Conservation (phyloP, 2,888 invertebrate species). For the Dryadula phaetusa region DNA sequence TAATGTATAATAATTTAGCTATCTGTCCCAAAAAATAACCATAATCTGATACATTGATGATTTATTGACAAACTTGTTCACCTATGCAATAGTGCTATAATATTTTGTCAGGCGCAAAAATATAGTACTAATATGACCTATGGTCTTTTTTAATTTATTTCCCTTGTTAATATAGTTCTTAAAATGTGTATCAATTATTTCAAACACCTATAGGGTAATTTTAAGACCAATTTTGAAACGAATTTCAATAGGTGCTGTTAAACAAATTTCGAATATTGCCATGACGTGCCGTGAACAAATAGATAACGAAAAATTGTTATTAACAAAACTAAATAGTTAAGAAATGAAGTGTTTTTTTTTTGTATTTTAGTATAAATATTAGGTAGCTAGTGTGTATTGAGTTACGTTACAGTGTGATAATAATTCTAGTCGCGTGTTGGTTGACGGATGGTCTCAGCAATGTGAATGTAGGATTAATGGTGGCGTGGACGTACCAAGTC, state of each 20-base stretch:
- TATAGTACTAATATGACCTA: background rate
- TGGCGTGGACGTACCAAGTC: slow-evolving; percentile 47
- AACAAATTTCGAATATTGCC: background rate
- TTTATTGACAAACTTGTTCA: background rate
- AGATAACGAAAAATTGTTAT: no score
- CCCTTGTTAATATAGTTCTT: background rate
- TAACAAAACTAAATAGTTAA: no score
- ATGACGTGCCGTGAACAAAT: no score
- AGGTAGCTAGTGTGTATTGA: slow-evolving; percentile 10
- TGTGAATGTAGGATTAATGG: slow-evolving; percentile 54
- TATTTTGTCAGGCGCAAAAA: slow-evolving; percentile 2
- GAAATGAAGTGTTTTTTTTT: no score
- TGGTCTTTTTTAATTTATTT: no score
- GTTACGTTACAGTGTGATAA: slow-evolving; percentile 50
- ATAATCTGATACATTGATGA: background rate
- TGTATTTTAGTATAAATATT: no score
- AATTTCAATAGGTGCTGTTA: background rate
- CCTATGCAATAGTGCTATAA: background rate
- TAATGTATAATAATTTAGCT: no score
- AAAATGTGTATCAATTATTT: background rate
- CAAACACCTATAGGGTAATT: no score
- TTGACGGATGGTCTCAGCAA: slow-evolving; percentile 57
- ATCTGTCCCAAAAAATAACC: background rate
- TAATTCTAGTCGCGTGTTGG: slow-evolving; percentile 58
- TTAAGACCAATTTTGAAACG: no score